Conservation (phyloP, 2,888 invertebrate genomes). For the Zonitis immaculata region DNA sequence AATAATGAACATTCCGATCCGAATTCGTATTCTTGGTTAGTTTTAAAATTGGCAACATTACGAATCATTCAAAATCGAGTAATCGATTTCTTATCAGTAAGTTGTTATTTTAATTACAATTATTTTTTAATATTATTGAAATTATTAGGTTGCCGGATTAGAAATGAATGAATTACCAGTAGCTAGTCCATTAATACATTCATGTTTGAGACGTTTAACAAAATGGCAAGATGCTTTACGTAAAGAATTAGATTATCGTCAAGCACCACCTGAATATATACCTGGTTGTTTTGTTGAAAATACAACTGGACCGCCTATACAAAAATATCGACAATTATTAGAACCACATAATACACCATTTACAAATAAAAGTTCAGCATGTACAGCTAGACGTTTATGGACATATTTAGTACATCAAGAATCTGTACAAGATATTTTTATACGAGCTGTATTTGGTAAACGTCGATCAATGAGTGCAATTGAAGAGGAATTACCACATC, state of each 20-base stretch:
- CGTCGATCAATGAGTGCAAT: conserved; percentile 57
- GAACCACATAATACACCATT: conserved; percentile 96
- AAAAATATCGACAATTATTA: conserved; percentile 87
- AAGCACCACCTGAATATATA: conserved; percentile 82
- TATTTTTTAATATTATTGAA: conserved; percentile 4
- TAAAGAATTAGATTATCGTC: conserved; percentile 69
- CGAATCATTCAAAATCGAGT: conserved; percentile 79
- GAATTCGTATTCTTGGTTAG: conserved; percentile 92
- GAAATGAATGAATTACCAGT: conserved; percentile 74
- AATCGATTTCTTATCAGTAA: conserved; percentile 69
- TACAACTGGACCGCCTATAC: conserved; percentile 75
- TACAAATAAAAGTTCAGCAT: conserved; percentile 65
- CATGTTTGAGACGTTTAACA: conserved; percentile 76
- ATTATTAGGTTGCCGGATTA: conserved; percentile 44
- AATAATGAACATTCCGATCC: conserved; percentile 90
- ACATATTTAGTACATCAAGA: conserved; percentile 90
- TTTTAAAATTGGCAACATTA: conserved; percentile 85
- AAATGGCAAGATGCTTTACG: conserved; percentile 78
- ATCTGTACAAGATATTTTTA: conserved; percentile 86
- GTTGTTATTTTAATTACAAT: conserved; percentile 3
- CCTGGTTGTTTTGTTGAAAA: conserved; percentile 86
- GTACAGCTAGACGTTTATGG: conserved; percentile 83
- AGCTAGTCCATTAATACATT: conserved; percentile 89
- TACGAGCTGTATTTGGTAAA: conserved; percentile 89
- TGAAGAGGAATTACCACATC: conserved; percentile 48